Evolutionary conservation across 2,888 invertebrate genomes (phyloP).

Genomic region (Calephelis perditalis): DNA sequence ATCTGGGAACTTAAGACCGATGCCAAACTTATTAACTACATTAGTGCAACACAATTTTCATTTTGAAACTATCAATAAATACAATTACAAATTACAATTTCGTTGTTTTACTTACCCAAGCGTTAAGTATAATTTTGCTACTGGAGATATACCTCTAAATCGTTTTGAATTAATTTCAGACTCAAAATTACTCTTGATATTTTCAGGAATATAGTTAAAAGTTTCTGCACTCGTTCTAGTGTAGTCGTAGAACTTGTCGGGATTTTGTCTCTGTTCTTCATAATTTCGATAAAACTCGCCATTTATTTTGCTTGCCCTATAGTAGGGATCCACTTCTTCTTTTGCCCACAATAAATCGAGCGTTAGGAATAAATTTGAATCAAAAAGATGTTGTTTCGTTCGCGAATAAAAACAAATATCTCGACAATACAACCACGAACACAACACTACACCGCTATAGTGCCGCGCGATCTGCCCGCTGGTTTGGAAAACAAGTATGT

Average conservation of each 20-base stretch:
- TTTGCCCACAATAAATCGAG: too few species aligned
- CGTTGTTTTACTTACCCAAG: constrained; percentile 23
- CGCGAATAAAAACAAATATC: constrained; percentile 5
- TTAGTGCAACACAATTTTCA: too few species aligned
- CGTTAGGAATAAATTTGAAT: too few species aligned
- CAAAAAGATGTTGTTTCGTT: neutral
- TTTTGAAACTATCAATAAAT: constrained; percentile 29
- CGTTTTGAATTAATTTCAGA: constrained; percentile 2
- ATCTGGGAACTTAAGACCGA: too few species aligned
- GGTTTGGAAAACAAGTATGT: constrained; percentile 16
- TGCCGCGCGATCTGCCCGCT: constrained; percentile 14
- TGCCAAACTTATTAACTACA: too few species aligned
- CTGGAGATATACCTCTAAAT: constrained; percentile 14
- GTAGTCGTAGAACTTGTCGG: constrained; percentile 30
- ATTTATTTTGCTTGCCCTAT: constrained; percentile 18
- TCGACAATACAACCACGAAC: neutral
- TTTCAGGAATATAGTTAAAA: constrained; percentile 30
- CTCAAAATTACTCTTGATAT: constrained; percentile 20
- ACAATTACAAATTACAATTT: constrained; percentile 25
- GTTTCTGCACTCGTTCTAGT: constrained; percentile 31
- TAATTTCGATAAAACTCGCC: constrained; percentile 29
- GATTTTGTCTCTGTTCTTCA: constrained; percentile 30
- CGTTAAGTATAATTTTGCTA: constrained; percentile 18
- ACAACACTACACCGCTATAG: constrained; percentile 16
- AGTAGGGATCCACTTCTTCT: too few species aligned